Base-by-base conservation (phyloP, 2,888 invertebrate species). In the Xestia ashworthii region DNA sequence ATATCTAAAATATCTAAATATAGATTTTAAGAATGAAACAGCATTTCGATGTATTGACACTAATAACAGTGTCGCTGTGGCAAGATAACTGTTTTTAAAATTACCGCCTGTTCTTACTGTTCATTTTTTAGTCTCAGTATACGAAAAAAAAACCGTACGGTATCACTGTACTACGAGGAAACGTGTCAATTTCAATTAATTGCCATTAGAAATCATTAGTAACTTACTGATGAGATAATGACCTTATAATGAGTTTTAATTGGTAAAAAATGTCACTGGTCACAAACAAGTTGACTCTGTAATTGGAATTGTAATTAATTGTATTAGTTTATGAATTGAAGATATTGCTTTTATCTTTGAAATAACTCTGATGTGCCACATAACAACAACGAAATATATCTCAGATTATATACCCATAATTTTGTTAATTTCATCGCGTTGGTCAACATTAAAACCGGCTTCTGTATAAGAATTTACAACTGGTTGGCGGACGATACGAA, bases 391-490 rank as follows among this genome's bases (percentile, higher is more conserved):
- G 11, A 50, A 50, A 22, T 48, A 25, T 48, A 55, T 55, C 22
- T 55, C 60, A 48, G 25, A 50, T 32, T 32, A 25, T 71, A 9
- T 44, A 46, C 53, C 9, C 48, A 38, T 48, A 46, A 70, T 85
- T 38, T 70, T 72, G 32, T 48, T 25, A 55, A 71, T 68, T 65
- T 60, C 76, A 74, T 38, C 64, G 12, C 32, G 41, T 41, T 32
- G 5, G n/a, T 64, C 25, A 58, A 55, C 25, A 66, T 19, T n/a
- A 71, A 79, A 89, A 86, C 86, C 78, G 82, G 83, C 64, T 81
- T 83, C 76, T 68, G 46, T 66, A 46, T 11, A 76, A 73, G 46
- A 76, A 81, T 83, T 77, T 22, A 78, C 48, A 73, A 69, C 62
- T 46, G 5, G 46, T 82, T 75, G 58, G 50, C 38, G 38, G 65